phyloP scores from a whole-genome alignment of 2,888 invertebrate species.

The Brenthis daphne region DNA sequence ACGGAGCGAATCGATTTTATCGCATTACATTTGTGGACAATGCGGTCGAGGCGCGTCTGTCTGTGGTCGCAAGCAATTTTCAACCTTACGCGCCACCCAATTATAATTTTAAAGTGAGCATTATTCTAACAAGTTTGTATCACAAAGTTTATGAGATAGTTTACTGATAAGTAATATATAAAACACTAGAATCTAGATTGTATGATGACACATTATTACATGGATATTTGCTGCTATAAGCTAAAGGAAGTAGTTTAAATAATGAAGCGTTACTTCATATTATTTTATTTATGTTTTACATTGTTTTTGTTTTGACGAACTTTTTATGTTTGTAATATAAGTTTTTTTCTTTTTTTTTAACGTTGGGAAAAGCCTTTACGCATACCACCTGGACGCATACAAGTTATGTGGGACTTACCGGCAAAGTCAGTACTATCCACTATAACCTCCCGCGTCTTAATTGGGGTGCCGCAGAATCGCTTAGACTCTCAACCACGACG shows the following conservation, averaged over 20 bases:
- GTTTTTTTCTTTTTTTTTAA: too few relatives aligned
- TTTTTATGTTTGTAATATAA: too few relatives aligned
- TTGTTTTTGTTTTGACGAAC: too few relatives aligned
- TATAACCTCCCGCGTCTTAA: too few relatives aligned
- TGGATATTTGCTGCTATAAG: neutral
- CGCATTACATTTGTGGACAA: conserved; percentile 56
- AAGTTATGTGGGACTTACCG: too few relatives aligned
- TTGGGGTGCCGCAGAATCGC: too few relatives aligned
- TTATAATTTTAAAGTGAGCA: conserved; percentile 35
- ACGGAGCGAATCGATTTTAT: conserved; percentile 45
- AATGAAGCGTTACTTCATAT: too few relatives aligned
- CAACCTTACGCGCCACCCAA: conserved; percentile 43
- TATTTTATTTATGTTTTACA: too few relatives aligned
- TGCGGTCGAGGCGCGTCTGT: conserved; percentile 51
- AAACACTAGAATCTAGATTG: neutral
- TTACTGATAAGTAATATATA: conserved; percentile 17
- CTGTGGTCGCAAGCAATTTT: conserved; percentile 51
- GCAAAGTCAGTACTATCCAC: too few relatives aligned
- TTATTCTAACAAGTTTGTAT: conserved; percentile 11
- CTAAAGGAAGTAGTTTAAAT: neutral
- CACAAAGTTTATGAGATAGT: conserved; percentile 8
- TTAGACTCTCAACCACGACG: too few relatives aligned
- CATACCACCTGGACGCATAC: too few relatives aligned
- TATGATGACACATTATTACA: conserved; percentile 5
- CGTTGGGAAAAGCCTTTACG: too few relatives aligned